These are phyloP conservation scores for Watsonalla cultraria DNA, from an alignment of 2,888 invertebrate genomes.

Conservation along the genomic window DNA sequence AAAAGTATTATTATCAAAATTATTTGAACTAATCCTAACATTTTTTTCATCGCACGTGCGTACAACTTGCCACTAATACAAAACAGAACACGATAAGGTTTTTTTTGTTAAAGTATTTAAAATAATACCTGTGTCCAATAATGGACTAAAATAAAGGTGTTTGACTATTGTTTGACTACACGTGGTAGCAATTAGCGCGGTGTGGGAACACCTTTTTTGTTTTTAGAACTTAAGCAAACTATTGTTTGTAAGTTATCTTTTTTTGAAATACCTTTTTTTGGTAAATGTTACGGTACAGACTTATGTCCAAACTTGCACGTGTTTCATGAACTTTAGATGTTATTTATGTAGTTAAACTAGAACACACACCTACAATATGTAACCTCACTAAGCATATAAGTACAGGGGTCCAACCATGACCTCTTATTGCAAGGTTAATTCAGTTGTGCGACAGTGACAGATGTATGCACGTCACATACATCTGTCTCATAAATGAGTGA, in stretches of 20 bases:
- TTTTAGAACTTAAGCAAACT: slow-evolving; percentile 10
- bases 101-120: slow-evolving; percentile 5
- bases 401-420: no score
- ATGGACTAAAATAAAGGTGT: slow-evolving; percentile 23
- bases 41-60: neutral
- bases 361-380: no score
- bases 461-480: no score
- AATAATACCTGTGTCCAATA: slow-evolving; percentile 22
- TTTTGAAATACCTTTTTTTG: neutral
- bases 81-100: neutral
- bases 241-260: slow-evolving; percentile 3
- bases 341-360: no score
- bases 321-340: neutral
- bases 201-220: slow-evolving; percentile 24
- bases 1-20: no score
- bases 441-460: no score
- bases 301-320: neutral
- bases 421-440: no score
- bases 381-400: no score
- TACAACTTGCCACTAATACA: neutral
- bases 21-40: no score
- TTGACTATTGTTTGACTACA: slow-evolving; percentile 33
- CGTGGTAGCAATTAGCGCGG: slow-evolving; percentile 38
- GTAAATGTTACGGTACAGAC: neutral
- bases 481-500: no score